A percentile compares a stretch with the other conserved stretches of the same genome.
Evolutionary conservation across 2,888 invertebrate genomes (phyloP).

Genomic region (Pyrocoelia pectoralis): DNA sequence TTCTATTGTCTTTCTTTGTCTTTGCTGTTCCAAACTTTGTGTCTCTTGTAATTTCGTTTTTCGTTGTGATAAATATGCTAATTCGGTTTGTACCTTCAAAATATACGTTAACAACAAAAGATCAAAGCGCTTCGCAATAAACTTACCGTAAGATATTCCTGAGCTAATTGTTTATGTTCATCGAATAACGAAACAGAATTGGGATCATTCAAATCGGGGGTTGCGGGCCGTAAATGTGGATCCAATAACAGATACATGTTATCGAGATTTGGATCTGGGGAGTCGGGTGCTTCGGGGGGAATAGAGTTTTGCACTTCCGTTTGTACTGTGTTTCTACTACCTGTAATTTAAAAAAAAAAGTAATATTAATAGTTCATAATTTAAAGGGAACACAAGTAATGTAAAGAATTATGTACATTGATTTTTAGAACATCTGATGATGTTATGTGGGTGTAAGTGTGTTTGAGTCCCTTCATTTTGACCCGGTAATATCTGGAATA

Average conservation of each 20-base stretch:
- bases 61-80: slow-evolving; percentile 80
- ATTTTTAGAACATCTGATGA: too few species aligned
- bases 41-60: slow-evolving; percentile 77
- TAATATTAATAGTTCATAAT: too few species aligned
- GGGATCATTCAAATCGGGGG: slow-evolving; percentile 78
- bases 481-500: too few species aligned
- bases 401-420: background rate
- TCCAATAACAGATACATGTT: slow-evolving; percentile 81
- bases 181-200: slow-evolving; percentile 87
- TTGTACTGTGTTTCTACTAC: slow-evolving; percentile 49
- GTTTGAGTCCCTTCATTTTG: too few species aligned
- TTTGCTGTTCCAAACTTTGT: slow-evolving; percentile 64
- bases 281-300: slow-evolving; percentile 40
- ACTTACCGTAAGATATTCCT: slow-evolving; percentile 83
- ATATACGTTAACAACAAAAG: background rate
- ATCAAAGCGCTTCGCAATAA: background rate
- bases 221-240: slow-evolving; percentile 82
- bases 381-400: too few species aligned
- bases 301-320: slow-evolving; percentile 51
- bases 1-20: slow-evolving; percentile 48
- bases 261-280: slow-evolving; percentile 66
- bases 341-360: slow-evolving; percentile 31
- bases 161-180: slow-evolving; percentile 86
- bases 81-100: slow-evolving; percentile 77
- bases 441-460: too few species aligned